phyloP scores from a whole-genome alignment of 2,113 vertebrate species.

The Varanus salvator region DNA sequence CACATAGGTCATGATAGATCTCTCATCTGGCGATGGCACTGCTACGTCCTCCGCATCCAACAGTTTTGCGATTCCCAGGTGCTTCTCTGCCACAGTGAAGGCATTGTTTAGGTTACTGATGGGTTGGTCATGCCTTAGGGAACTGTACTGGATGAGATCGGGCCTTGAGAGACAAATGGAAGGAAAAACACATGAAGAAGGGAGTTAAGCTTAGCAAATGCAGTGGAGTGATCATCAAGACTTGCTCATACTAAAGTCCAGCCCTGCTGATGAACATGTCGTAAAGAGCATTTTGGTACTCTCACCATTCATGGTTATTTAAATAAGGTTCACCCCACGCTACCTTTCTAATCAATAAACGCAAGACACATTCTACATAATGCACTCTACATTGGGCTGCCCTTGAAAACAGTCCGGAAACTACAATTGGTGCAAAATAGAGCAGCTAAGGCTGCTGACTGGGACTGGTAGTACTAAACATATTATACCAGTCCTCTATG shows the following conservation, averaged over 20 bases:
- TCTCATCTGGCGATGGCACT: slow-evolving; percentile 84
- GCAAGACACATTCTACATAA: no score
- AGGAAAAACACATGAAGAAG: neutral
- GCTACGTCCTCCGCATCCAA: slow-evolving; percentile 89
- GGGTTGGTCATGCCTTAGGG: slow-evolving; percentile 71
- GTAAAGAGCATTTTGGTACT: neutral
- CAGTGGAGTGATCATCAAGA: neutral
- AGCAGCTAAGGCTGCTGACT: no score
- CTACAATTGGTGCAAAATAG: no score
- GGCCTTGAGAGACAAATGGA: slow-evolving; percentile 76
- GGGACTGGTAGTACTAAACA: no score
- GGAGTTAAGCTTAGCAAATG: neutral
- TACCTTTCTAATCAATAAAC: no score
- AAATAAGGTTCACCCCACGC: neutral
- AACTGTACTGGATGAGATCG: slow-evolving; percentile 86
- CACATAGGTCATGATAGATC: slow-evolving; percentile 92
- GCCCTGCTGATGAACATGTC: no score
- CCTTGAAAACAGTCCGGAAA: no score
- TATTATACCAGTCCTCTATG: no score
- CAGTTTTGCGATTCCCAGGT: slow-evolving; percentile 86
- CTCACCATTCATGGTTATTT: neutral
- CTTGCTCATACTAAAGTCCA: neutral
- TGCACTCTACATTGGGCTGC: no score
- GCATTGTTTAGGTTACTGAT: slow-evolving; percentile 83
- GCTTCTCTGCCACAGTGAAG: slow-evolving; percentile 82